Conservation (phyloP, 1,140 invertebrate species). For the Streblospio benedicti region DNA sequence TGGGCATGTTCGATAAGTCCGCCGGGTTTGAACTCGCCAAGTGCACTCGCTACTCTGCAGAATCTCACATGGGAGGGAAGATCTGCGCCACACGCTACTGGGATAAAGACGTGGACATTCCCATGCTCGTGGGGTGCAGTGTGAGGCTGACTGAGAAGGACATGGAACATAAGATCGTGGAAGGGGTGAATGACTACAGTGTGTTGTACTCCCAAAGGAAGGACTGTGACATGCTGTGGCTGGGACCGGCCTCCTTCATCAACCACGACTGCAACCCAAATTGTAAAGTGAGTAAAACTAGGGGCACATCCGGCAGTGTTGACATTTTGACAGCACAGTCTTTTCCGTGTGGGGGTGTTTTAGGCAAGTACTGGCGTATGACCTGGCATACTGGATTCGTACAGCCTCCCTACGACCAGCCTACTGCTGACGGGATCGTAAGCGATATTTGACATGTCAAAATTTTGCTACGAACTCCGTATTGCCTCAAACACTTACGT, state of each 20-base stretch:
- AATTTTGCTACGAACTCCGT: too few relatives aligned
- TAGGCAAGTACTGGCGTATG: too few relatives aligned
- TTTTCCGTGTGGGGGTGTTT: too few relatives aligned
- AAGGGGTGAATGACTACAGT: constrained; percentile 95
- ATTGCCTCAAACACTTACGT: too few relatives aligned
- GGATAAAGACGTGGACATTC: constrained; percentile 90
- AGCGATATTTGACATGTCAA: too few relatives aligned
- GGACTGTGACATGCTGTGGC: constrained; percentile 97
- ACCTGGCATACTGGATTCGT: too few relatives aligned
- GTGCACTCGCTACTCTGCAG: constrained; percentile 88
- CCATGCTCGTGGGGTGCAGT: constrained; percentile 85
- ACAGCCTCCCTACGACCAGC: too few relatives aligned
- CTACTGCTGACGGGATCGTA: too few relatives aligned
- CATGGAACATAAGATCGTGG: constrained; percentile 79
- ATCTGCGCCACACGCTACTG: constrained; percentile 91
- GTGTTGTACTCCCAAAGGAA: constrained; percentile 98
- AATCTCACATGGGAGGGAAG: constrained; percentile 89
- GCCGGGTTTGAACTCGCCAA: constrained; percentile 88
- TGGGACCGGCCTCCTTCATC: constrained; percentile 96
- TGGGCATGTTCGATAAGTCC: constrained; percentile 84
- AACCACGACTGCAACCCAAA: constrained; percentile 98
- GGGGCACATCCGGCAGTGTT: too few relatives aligned
- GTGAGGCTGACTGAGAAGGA: constrained; percentile 88
- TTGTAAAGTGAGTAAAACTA: constrained; percentile 36
- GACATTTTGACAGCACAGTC: too few relatives aligned